Percentiles rank a stretch among this genome's conserved stretches.
Conservation (phyloP, 1,140 invertebrate species). For the Drosophila lacteicornis region DNA sequence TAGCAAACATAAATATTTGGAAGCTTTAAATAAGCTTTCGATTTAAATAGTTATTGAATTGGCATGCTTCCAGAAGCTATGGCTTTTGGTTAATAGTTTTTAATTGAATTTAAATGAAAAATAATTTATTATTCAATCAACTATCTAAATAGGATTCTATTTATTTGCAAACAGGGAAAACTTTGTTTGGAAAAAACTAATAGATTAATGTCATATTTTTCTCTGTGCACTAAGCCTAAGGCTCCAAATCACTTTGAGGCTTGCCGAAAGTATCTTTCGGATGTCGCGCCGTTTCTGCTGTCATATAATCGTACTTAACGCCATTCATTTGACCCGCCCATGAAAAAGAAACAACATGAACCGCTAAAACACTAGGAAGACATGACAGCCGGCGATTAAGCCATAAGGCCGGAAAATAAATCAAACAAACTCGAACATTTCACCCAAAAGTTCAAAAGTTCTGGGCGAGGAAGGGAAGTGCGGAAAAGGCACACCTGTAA, state of each 20-base stretch:
- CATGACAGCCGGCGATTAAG: conserved; percentile 74
- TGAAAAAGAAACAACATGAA: conserved; percentile 3
- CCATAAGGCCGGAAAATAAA: conserved; percentile 48
- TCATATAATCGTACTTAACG: conserved; percentile 39
- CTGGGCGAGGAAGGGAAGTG: not conserved
- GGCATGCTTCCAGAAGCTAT: not conserved
- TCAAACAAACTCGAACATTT: conserved; percentile 38
- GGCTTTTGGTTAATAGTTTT: not conserved
- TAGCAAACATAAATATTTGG: conserved; percentile 7
- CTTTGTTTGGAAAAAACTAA: too few relatives aligned
- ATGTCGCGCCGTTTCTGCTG: conserved; percentile 40
- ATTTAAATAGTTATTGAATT: not conserved
- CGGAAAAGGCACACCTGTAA: conserved; percentile 64
- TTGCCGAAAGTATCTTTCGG: conserved; percentile 34
- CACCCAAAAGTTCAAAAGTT: conserved; percentile 57
- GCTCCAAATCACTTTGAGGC: conserved; percentile 22
- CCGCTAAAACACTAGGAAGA: conserved; percentile 40
- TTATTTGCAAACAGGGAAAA: too few relatives aligned
- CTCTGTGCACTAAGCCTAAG: conserved; percentile 1
- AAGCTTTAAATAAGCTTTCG: conserved; percentile 2
- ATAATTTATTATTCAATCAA: not conserved
- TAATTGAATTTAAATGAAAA: not conserved
- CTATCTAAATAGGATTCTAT: too few relatives aligned
- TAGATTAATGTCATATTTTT: not conserved
- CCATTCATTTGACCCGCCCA: conserved; percentile 43